Conservation (phyloP, 2,797 vertebrate species). For the Tolypeutes matacus region DNA sequence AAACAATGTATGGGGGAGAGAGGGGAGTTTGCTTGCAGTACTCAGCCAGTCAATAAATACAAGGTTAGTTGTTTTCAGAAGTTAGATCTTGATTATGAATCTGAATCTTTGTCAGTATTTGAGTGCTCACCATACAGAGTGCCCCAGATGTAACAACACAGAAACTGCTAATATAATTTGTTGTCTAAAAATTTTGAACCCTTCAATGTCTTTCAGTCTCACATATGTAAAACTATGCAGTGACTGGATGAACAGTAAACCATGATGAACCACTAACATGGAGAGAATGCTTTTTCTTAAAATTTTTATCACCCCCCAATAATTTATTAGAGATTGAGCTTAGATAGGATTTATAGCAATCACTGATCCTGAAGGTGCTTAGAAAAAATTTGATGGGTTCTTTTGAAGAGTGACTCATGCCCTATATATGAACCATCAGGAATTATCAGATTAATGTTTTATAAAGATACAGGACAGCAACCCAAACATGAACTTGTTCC, state of each 20-base stretch:
- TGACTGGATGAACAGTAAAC: background rate
- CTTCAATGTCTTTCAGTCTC: background rate
- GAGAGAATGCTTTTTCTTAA: background rate
- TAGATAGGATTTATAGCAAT: background rate
- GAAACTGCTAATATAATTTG: background rate
- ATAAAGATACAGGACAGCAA: background rate
- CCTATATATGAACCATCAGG: background rate
- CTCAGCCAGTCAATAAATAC: slow-evolving; percentile 39
- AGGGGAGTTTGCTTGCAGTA: background rate
- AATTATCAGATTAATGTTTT: background rate
- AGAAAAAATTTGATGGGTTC: slow-evolving; percentile 19
- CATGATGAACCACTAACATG: background rate
- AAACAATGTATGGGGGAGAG: background rate
- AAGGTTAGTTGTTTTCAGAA: slow-evolving; percentile 49
- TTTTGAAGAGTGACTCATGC: background rate
- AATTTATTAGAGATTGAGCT: background rate
- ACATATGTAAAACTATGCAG: background rate
- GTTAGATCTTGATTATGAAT: background rate
- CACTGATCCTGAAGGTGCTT: background rate
- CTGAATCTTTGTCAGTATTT: background rate
- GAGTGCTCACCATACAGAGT: background rate
- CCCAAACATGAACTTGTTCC: background rate
- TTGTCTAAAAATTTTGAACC: background rate
- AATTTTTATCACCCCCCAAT: background rate
- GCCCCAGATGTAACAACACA: background rate